A percentile compares a stretch with the other conserved stretches of the same genome.
These are phyloP conservation scores for Epizoanthus illoricatus DNA, from an alignment of 92 coral and sea anemone genomes.

Conservation along the genomic window DNA sequence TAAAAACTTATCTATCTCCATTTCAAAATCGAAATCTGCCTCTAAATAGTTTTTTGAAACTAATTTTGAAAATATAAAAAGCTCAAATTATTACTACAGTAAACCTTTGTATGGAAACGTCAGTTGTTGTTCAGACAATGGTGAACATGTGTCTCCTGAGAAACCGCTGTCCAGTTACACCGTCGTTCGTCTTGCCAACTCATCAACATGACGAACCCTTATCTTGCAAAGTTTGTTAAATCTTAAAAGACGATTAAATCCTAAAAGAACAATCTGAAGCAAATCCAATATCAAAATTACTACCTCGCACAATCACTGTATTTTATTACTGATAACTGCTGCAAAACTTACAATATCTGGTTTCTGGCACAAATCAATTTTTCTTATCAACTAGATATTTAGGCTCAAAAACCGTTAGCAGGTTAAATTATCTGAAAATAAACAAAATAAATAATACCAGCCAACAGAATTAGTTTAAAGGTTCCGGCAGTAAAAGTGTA, in stretches of 20 bases:
- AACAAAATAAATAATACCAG: too few species aligned
- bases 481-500: too few species aligned
- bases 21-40: too few species aligned
- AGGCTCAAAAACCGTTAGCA: too few species aligned
- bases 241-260: neutral
- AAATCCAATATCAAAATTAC: neutral
- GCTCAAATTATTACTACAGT: too few species aligned
- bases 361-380: too few species aligned
- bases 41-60: neutral
- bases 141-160: neutral
- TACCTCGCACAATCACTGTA: neutral
- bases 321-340: neutral
- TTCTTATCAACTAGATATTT: too few species aligned
- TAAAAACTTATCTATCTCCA: neutral
- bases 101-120: neutral
- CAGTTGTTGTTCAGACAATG: neutral
- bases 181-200: constrained; percentile 22
- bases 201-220: neutral
- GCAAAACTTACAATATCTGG: too few species aligned
- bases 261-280: neutral
- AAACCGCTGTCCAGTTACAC: constrained; percentile 23
- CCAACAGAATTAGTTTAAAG: too few species aligned
- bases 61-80: neutral
- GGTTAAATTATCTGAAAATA: too few species aligned
- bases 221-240: neutral